phyloP scores from a whole-genome alignment of 2,113 vertebrate species.

The Aptenodytes patagonicus region DNA sequence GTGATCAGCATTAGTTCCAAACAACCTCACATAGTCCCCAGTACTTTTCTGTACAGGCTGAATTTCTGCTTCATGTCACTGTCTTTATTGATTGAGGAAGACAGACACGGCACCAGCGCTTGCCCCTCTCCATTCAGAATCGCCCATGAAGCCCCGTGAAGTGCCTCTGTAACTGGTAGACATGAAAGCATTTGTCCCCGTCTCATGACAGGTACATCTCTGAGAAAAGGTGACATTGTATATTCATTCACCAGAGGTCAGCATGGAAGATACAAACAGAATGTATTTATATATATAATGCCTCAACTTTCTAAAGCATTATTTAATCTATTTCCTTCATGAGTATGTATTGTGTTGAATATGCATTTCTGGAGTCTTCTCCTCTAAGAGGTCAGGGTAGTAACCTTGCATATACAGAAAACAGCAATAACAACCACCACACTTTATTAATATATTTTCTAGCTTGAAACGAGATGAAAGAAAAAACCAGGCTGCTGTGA shows the following conservation, averaged over 20 bases:
- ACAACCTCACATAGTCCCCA: background rate
- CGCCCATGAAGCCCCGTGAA: background rate
- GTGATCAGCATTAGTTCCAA: background rate
- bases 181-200: constrained; percentile 1
- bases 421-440: background rate
- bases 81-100: constrained; percentile 36
- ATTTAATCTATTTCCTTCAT: constrained; percentile 58
- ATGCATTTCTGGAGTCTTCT: constrained; percentile 8
- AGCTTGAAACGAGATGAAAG: background rate
- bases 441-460: background rate
- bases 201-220: constrained; percentile 42
- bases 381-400: constrained; percentile 5
- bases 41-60: background rate
- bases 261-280: constrained; percentile 24
- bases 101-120: background rate
- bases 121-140: background rate
- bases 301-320: constrained; percentile 28
- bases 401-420: constrained; percentile 5
- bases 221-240: constrained; percentile 11
- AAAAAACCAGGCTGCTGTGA: background rate
- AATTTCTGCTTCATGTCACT: constrained; percentile 41
- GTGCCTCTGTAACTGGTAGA: background rate
- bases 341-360: constrained; percentile 47
- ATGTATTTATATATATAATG: constrained; percentile 34
- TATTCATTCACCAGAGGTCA: constrained; percentile 62